phyloP scores from a whole-genome alignment of 1,140 invertebrate genomes.

The Solenopsis invicta region DNA sequence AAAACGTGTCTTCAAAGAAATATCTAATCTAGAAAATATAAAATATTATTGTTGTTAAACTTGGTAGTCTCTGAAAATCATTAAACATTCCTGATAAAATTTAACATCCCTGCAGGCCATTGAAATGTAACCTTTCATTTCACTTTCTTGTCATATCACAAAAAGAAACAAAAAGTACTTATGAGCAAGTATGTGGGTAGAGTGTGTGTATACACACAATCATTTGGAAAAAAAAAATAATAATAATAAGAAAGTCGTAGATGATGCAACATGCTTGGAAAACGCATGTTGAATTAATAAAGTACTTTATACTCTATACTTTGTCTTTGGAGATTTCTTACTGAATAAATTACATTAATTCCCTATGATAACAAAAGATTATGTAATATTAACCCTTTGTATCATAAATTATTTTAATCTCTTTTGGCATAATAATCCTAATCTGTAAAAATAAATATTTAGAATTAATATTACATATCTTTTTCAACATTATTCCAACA shows the following conservation, averaged over 20 bases:
- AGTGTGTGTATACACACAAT: background rate
- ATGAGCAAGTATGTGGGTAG: background rate
- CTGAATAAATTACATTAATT: conserved; percentile 7
- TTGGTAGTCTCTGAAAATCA: background rate
- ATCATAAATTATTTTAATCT: conserved; percentile 30
- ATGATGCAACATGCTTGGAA: conserved; percentile 8
- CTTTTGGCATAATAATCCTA: conserved; percentile 6
- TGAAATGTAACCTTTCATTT: background rate
- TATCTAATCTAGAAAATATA: background rate
- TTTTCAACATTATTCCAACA: conserved; percentile 20
- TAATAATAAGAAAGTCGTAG: background rate
- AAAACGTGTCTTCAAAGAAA: background rate
- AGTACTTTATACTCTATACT: conserved; percentile 17
- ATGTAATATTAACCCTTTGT: conserved; percentile 24
- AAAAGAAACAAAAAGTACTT: conserved; percentile 17
- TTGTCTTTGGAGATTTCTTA: conserved; percentile 55
- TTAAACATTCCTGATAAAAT: conserved; percentile 41
- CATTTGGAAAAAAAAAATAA: conserved; percentile 36
- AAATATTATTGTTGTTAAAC: conserved; percentile 8
- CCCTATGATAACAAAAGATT: background rate
- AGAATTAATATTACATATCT: conserved; percentile 32
- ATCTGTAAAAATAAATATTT: conserved; percentile 70
- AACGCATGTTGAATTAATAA: conserved; percentile 9
- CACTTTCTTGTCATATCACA: conserved; percentile 17
- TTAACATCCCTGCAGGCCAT: background rate